Percentiles rank a stretch among this genome's conserved stretches.
phyloP scores from a whole-genome alignment of 2,888 invertebrate genomes.

The Athalia rosae region DNA sequence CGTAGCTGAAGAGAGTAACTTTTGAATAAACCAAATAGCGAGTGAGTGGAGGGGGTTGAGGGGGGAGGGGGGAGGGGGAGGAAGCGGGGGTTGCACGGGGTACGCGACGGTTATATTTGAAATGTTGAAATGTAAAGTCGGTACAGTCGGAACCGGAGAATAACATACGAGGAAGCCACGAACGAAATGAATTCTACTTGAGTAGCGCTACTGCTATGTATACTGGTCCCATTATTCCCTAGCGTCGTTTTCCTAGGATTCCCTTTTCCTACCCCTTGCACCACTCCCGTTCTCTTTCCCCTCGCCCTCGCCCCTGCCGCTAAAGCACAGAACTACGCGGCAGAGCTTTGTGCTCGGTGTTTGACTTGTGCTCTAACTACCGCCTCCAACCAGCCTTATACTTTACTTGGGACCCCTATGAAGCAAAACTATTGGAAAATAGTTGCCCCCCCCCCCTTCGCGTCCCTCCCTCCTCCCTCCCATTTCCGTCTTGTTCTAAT shows the following conservation, averaged over 20 bases:
- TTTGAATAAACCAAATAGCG: no score
- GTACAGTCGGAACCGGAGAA: slow-evolving; percentile 50
- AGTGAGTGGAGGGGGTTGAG: no score
- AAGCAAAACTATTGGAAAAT: slow-evolving; percentile 40
- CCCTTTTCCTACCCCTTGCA: no score
- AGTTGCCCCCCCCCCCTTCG: slow-evolving; percentile 4
- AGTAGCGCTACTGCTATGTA: slow-evolving; percentile 51
- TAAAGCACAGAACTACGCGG: slow-evolving; percentile 30
- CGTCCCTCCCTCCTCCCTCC: no score
- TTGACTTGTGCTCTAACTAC: slow-evolving; percentile 44
- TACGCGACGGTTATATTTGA: slow-evolving; percentile 19
- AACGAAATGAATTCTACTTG: slow-evolving; percentile 61
- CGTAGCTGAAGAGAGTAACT: no score
- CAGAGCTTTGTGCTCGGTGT: slow-evolving; percentile 42
- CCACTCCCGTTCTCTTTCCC: background rate
- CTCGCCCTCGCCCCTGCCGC: slow-evolving; percentile 9
- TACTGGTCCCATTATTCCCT: slow-evolving; percentile 38
- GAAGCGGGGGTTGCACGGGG: no score
- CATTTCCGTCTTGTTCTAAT: no score
- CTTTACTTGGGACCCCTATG: slow-evolving; percentile 43
- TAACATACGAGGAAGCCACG: slow-evolving; percentile 56
- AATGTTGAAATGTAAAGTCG: slow-evolving; percentile 20
- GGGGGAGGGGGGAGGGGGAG: no score
- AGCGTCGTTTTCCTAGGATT: slow-evolving; percentile 8
- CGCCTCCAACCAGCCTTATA: slow-evolving; percentile 36